Base-by-base conservation (phyloP, 2,797 vertebrate species). In the Melanitta fusca region DNA sequence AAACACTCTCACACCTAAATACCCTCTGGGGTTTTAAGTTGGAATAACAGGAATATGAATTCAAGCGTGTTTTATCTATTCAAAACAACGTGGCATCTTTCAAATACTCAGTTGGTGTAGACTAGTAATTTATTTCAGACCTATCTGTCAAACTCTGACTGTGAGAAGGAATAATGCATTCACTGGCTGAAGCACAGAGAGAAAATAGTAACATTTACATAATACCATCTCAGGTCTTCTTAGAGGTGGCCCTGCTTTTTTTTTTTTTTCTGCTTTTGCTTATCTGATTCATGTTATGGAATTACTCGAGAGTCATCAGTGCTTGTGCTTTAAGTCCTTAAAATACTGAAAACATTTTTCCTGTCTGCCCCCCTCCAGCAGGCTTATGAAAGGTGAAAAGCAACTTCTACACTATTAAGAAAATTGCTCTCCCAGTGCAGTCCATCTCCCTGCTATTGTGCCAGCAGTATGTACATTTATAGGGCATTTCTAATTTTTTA, bases 1-100 rank as follows among this genome's bases (percentile, higher is more conserved):
- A 95, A 88, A 74, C 57, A 91, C 12, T 45, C 90, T 95, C 75
- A 91, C 95, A 95, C 94, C 94, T 92, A 80, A 75, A 47, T 61
- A 82, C 66, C 89, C 61, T 41, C 64, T 78, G 83, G 89, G 85
- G 83, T 73, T 73, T 93, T 39, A 8, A 92, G 61, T 66, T 18
- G 82, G 85, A 88, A 80, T 73, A 96, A 93, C 68, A 34, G 81
- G 61, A 92, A 86, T 85, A 84, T 79, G 79, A 91, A 89, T 68
- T 91, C 80, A 83, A 90, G 72, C 4, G 4, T 54, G 82, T 85
- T 62, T 60, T 14, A 38, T 80, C 85, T 91, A 43, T 86, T 73
- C 49, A 95, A 60, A 95, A 80, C 85, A 80, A 57, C 7, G 2
- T 20, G 66, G 25, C 62, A 92, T 57, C 85, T 93, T 93, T 92